Base-by-base conservation (phyloP, 2,888 invertebrate species). In the Melieria picta region DNA sequence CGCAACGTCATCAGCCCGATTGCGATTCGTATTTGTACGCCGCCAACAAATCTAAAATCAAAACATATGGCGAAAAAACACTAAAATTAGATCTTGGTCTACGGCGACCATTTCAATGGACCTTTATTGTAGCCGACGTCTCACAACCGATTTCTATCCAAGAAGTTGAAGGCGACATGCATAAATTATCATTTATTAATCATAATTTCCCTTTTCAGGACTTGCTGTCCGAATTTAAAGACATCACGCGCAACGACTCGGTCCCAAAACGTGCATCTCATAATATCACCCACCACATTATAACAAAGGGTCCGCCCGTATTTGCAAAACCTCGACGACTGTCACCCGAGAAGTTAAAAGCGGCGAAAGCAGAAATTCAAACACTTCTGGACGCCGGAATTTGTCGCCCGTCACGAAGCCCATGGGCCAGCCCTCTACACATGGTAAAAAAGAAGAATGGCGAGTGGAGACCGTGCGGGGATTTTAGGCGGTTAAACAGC, bases 351-450 rank as follows among this genome's bases (percentile, higher is more conserved):
- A 76, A 68, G 62, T 42, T 74, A 0, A 57, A 72, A 56, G 69
- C 58, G 0, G 76, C 76, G 0, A 75, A 74, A 48, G 7, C 58
- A 7, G 74, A 77, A 56, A 71, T 77, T 4, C 52, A 77, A 43
- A 50, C 45, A 10, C 11, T 77, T 9, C 45, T 74, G 1, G 79
- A 86, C 42, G 73, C 78, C n/a, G 87, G 86, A 0, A 84, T 87
- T 6, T 84, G 84, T 56, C 85, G 0, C 85, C 86, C 85, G 86
- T 87, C 86, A 0, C 79, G 79, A 4, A 85, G 85, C 56, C 75
- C 79, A 0, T 87, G 85, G 86, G 79, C 85, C 0, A 84, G 81
- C 68, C 87, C 85, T 4, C 75, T 87, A 0, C 81, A 83, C 64
- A 62, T 84, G 73, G 80, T 79, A 5, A 71, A 11, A 77, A 82